Percentiles rank a stretch among this genome's conserved stretches.
phyloP scores from a whole-genome alignment of 2,797 vertebrate species.

The Mycteria americana region DNA sequence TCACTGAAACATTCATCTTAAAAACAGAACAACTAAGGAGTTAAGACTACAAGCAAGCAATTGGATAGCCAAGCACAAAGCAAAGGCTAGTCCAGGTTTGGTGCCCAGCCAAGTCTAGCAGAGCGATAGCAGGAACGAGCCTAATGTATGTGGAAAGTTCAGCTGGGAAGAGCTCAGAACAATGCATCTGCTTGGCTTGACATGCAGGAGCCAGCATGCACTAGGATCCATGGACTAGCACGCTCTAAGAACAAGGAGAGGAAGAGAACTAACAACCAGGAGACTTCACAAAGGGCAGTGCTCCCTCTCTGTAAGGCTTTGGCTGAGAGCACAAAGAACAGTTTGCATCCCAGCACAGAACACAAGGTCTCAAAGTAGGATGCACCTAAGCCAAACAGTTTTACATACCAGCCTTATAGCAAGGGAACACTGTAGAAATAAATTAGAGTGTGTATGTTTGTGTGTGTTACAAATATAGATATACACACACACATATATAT shows the following conservation, averaged over 20 bases:
- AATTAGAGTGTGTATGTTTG: background rate
- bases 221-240: background rate
- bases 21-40: conserved; percentile 18
- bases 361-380: background rate
- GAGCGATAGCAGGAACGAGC: conserved; percentile 2
- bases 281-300: conserved; percentile 38
- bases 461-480: background rate
- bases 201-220: conserved; percentile 66
- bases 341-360: background rate
- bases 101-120: conserved; percentile 1
- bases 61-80: conserved; percentile 39
- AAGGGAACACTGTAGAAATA: conserved; percentile 13
- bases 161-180: background rate
- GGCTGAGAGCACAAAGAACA: background rate
- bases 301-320: conserved; percentile 60
- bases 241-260: background rate
- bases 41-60: conserved; percentile 52
- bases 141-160: background rate
- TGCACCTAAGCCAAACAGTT: background rate
- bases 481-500: background rate
- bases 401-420: conserved; percentile 46
- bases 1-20: background rate
- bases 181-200: background rate
- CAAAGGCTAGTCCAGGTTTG: background rate
- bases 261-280: conserved; percentile 20